phyloP scores from a whole-genome alignment of 2,797 vertebrate species.

The Notolepis coatsorum region DNA sequence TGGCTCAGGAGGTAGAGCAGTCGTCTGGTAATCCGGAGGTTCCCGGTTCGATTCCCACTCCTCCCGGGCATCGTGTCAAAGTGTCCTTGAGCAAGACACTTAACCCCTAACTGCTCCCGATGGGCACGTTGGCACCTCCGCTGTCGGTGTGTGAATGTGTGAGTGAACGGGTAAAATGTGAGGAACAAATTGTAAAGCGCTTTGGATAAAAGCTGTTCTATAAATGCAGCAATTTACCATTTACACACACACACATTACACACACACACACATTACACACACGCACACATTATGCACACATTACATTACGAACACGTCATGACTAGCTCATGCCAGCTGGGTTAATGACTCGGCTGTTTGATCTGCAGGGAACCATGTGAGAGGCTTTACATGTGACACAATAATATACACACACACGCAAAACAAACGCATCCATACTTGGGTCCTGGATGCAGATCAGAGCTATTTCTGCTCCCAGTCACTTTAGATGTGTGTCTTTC shows the following conservation, averaged over 20 bases:
- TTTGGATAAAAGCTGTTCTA: too few relatives aligned
- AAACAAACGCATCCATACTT: neutral
- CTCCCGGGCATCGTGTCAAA: too few relatives aligned
- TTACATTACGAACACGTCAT: neutral
- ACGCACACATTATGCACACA: neutral
- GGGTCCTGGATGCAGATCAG: neutral
- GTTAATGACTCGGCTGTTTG: conserved; percentile 18
- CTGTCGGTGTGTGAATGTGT: too few relatives aligned
- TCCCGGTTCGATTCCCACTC: too few relatives aligned
- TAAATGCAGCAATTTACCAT: neutral
- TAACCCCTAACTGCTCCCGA: too few relatives aligned
- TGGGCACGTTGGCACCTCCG: too few relatives aligned
- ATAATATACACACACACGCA: neutral
- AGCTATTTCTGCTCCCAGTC: conserved; percentile 8
- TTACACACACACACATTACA: neutral
- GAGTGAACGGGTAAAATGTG: too few relatives aligned
- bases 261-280: neutral
- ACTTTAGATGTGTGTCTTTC: conserved; percentile 9
- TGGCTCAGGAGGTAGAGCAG: too few relatives aligned
- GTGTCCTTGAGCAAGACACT: too few relatives aligned
- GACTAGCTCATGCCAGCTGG: neutral
- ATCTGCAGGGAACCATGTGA: conserved; percentile 5
- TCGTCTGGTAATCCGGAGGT: too few relatives aligned
- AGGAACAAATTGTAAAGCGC: too few relatives aligned
- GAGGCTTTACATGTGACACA: too few relatives aligned